Evolutionary conservation across 2,888 invertebrate species (phyloP), one percentile per base, ranked within the genome.

Genomic region (Leucoptera coffeella): DNA sequence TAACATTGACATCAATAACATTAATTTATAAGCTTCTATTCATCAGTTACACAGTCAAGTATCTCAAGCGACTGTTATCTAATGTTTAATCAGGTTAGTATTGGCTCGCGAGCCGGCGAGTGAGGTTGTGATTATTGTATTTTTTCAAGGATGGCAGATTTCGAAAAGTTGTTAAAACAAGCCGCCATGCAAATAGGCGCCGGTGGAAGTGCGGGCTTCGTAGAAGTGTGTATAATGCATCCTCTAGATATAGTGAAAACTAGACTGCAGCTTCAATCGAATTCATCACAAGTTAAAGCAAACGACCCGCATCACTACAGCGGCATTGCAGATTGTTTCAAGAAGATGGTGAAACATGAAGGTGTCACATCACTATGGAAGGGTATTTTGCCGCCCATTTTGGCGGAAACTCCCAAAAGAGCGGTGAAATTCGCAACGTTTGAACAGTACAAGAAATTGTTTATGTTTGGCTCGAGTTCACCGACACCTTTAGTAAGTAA

Each of bases 171-270:
- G 30, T 41, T 78, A 21, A 82, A 81, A 48, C 78, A 87, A 53
- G 86, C 82, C 28, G 77, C 76, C 1, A 82, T 89, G 61, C 89
- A 90, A 65, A 78, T 89, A 41, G 82, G 81, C 25, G 84, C 93
- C 33, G 93, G 93, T 32, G 93, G 93, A 29, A 88, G 87, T 36
- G 93, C 93, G 41, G 90, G 89, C 52, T 92, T 95, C 57, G 79
- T 93, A 25, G 94, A 95, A 75, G 91, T 94, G 32, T 91, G 89
- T 51, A 82, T 94, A 27, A 95, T 95, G 94, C 94, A 95, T 61
- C 95, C 95, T 1, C 62, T 95, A 49, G 95, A 95, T 59, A 74
- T 95, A 31, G 81, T 95, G 3, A 95, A 95, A 65, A 95, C 95
- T 2, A 75, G 95, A 38, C 33, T 69, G 27, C 69, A 69, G 34